Evolutionary conservation across 2,113 vertebrate genomes (phyloP).

Genomic region (Clupea harengus): DNA sequence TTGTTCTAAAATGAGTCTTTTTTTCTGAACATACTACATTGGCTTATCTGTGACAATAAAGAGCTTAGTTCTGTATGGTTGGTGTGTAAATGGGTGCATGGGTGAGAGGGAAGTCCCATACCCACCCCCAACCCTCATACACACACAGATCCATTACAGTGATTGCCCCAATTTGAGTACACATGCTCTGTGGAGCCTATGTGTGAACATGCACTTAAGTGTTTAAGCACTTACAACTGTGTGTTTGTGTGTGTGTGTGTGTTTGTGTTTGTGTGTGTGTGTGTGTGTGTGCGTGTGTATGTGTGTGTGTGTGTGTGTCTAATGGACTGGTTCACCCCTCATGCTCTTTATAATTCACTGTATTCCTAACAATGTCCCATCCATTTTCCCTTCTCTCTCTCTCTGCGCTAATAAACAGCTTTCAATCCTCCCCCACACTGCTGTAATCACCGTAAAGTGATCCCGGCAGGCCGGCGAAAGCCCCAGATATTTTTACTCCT

Average conservation of each 20-base stretch:
- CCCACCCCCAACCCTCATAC: neutral
- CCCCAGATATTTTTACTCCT: neutral
- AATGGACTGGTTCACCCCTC: slow-evolving; percentile 35
- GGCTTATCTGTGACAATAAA: neutral
- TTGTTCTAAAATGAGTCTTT: neutral
- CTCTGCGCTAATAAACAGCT: neutral
- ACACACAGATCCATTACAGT: slow-evolving; percentile 11
- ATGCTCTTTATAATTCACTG: slow-evolving; percentile 26
- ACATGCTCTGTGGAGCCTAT: neutral
- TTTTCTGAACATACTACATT: neutral
- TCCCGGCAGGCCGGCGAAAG: slow-evolving; percentile 27
- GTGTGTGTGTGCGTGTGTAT: slow-evolving; percentile 21
- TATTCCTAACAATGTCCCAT: slow-evolving; percentile 11
- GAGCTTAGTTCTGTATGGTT: neutral
- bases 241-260: neutral
- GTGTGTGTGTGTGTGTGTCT: slow-evolving; percentile 17
- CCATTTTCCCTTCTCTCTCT: neutral
- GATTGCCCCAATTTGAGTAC: neutral
- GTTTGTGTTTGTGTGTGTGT: neutral
- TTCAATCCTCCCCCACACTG: neutral
- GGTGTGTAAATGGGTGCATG: slow-evolving; percentile 26
- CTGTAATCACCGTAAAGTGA: slow-evolving; percentile 34
- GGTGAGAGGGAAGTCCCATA: neutral
- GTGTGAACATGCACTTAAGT: slow-evolving; percentile 1
- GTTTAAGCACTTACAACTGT: neutral